phyloP scores from a whole-genome alignment of 2,797 vertebrate genomes.

The Pygocentrus nattereri region DNA sequence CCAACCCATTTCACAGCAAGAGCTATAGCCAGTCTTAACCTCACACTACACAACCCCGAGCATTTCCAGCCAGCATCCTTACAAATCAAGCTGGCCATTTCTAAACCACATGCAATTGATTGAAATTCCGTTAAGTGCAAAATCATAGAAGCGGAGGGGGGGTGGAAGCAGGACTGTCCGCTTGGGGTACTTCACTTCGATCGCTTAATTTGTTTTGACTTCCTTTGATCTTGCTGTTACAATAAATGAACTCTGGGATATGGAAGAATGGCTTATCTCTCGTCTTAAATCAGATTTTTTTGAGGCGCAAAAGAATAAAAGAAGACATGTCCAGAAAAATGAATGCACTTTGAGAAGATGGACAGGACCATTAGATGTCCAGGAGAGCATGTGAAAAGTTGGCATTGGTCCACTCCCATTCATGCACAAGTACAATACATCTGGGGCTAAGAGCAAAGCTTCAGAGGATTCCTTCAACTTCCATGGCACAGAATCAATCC shows the following conservation, averaged over 20 bases:
- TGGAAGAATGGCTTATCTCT: slow-evolving; percentile 63
- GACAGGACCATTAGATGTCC: slow-evolving; percentile 64
- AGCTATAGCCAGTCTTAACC: slow-evolving; percentile 67
- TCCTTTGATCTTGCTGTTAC: slow-evolving; percentile 71
- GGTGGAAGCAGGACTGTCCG: slow-evolving; percentile 55
- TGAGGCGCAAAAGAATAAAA: slow-evolving; percentile 28
- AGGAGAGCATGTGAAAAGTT: slow-evolving; percentile 67
- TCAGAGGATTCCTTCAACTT: slow-evolving; percentile 57
- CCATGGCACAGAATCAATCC: slow-evolving; percentile 60
- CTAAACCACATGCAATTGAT: slow-evolving; percentile 76
- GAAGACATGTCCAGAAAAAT: slow-evolving; percentile 40
- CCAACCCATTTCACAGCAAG: slow-evolving; percentile 63
- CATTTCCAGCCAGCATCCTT: slow-evolving; percentile 60
- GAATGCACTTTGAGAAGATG: slow-evolving; percentile 52
- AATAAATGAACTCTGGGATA: slow-evolving; percentile 62
- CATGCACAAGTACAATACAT: slow-evolving; percentile 40
- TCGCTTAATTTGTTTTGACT: slow-evolving; percentile 77
- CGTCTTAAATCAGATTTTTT: slow-evolving; percentile 34
- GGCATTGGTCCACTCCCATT: slow-evolving; percentile 56
- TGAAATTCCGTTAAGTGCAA: slow-evolving; percentile 70
- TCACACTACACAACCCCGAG: slow-evolving; percentile 49
- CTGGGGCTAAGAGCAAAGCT: slow-evolving; percentile 60
- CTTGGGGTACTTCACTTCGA: slow-evolving; percentile 67
- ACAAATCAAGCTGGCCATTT: slow-evolving; percentile 75
- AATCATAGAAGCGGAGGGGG: slow-evolving; percentile 58